Percentiles rank a stretch among this genome's conserved stretches.
Evolutionary conservation across 2,113 vertebrate species (phyloP).

Genomic region (Centropus bengalensis): DNA sequence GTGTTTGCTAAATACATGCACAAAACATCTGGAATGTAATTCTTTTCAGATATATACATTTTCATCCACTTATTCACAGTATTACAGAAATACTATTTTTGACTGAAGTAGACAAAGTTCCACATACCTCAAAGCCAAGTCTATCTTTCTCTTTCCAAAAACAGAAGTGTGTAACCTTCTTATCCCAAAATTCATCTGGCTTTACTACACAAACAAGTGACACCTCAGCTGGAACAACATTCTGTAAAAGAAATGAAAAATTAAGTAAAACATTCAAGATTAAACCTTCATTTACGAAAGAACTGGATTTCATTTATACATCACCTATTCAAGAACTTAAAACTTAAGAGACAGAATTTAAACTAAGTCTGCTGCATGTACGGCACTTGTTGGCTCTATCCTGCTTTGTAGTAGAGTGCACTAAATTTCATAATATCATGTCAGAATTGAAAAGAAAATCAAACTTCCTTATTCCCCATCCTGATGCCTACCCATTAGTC

Average conservation of each 20-base stretch:
- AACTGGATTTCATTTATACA: not conserved
- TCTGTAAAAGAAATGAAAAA: constrained; percentile 79
- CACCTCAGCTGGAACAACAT: constrained; percentile 97
- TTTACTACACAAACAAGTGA: constrained; percentile 99
- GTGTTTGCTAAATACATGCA: not conserved
- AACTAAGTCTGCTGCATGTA: not conserved
- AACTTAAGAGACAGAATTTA: not conserved
- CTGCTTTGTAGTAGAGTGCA: not conserved
- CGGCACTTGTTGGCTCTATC: not conserved
- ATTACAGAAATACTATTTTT: not conserved
- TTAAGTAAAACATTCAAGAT: not conserved
- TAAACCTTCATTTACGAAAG: constrained; percentile 1
- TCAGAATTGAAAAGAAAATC: not conserved
- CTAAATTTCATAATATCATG: fast-evolving
- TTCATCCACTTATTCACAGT: not conserved
- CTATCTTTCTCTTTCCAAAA: constrained; percentile 99
- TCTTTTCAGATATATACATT: not conserved
- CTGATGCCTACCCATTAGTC: not conserved
- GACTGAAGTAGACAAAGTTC: not conserved
- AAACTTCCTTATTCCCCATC: not conserved
- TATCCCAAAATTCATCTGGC: constrained; percentile 99
- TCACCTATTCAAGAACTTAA: not conserved
- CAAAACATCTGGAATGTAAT: not conserved
- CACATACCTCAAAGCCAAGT: constrained; percentile 94
- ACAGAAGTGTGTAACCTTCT: constrained; percentile 99